Evolutionary conservation across 1,140 invertebrate genomes (phyloP).

Genomic region (Ctenoplectra terminalis): DNA sequence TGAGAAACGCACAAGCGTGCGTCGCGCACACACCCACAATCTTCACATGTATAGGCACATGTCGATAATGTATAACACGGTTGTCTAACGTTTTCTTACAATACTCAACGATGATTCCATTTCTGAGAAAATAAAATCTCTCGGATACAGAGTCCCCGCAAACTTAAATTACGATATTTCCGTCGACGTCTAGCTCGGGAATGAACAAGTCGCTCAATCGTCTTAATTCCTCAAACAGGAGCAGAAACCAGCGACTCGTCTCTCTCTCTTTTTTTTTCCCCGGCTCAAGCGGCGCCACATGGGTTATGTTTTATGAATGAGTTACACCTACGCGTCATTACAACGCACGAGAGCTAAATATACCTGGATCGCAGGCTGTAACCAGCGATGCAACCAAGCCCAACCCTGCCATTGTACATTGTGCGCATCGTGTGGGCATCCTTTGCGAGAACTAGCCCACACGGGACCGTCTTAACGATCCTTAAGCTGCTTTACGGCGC

Average conservation of each 20-base stretch:
- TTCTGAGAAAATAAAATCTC: no score
- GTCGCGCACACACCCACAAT: no score
- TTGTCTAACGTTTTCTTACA: no score
- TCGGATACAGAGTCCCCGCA: no score
- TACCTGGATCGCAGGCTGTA: constrained; percentile 51
- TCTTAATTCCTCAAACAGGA: neutral
- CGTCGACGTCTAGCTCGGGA: neutral
- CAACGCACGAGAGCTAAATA: constrained; percentile 61
- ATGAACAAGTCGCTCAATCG: neutral
- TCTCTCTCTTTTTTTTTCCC: constrained; percentile 15
- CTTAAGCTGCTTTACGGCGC: constrained; percentile 20
- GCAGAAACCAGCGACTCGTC: neutral
- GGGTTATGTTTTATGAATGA: constrained; percentile 77
- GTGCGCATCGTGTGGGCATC: constrained; percentile 61
- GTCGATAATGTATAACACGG: no score
- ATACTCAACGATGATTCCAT: no score
- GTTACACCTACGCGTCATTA: constrained; percentile 73
- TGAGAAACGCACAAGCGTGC: no score
- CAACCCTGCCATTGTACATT: constrained; percentile 68
- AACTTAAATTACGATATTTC: neutral
- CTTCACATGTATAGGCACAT: no score
- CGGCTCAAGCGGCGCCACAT: constrained; percentile 61
- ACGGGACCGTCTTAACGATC: constrained; percentile 49
- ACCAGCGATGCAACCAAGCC: constrained; percentile 60
- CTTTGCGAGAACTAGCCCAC: constrained; percentile 56